These are phyloP conservation scores for Trachops cirrhosus DNA, from an alignment of 2,797 vertebrate genomes.

Conservation along the genomic window DNA sequence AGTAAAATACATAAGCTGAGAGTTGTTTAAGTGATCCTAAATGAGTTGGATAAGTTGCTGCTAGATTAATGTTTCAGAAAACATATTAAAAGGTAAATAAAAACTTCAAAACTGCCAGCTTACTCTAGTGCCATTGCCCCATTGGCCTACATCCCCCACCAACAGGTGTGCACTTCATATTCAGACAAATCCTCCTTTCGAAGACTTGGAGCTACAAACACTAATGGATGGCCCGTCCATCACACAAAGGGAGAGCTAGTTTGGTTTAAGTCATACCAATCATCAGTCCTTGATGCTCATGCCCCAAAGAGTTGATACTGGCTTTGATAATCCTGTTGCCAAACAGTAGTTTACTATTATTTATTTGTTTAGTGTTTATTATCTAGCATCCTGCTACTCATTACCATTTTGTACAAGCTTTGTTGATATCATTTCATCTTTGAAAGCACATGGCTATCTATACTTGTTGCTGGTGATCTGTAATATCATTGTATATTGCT, in stretches of 20 bases:
- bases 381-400: background rate
- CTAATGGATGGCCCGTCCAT: background rate
- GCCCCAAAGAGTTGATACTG: background rate
- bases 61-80: conserved; percentile 19
- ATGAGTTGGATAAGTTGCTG: background rate
- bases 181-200: background rate
- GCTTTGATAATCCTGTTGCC: background rate
- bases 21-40: background rate
- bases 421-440: background rate
- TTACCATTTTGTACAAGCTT: background rate
- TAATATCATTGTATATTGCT: background rate
- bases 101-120: background rate
- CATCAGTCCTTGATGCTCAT: background rate
- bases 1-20: conserved; percentile 38
- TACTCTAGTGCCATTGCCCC: background rate
- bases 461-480: background rate
- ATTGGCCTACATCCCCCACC: background rate
- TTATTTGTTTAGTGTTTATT: background rate
- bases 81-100: background rate
- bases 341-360: background rate
- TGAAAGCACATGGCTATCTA: background rate
- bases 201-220: background rate
- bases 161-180: background rate
- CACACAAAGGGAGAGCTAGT: background rate
- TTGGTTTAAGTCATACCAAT: background rate